Evolutionary conservation across 2,113 vertebrate species (phyloP), one percentile per base, ranked within the genome.

Genomic region (Megaceryle maxima): DNA sequence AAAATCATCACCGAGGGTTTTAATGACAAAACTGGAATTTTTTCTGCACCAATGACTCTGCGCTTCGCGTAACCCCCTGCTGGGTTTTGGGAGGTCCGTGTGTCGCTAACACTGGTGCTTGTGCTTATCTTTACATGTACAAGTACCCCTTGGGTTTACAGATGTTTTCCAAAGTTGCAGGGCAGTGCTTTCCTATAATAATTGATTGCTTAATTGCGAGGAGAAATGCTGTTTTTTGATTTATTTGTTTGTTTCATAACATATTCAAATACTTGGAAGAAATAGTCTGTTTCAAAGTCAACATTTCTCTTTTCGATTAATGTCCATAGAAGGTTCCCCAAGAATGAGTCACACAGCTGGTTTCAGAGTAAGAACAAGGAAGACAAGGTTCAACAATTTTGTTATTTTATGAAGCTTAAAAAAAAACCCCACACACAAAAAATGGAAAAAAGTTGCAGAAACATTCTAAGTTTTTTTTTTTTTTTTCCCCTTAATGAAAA

Each of bases 301-400:
- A 46, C 44, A 43, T 91, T 92, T 84, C 77, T 87, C 84, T 43
- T 76, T 91, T 94, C 64, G 67, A 3, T 86, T 95, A 83, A 88
- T 83, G 43, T 25, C 46, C 55, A 7, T 68, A 95, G 79, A 80
- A 95, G 88, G 88, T 95, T 97, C 88, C 68, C 26, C 70, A 93
- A 74, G 75, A 83, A 64, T 96, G 96, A 96, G 92, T 96, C 96
- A 96, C 29, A 31, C 63, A 83, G 72, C 75, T 94, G 79, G 62
- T 74, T 97, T 91, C 53, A 46, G 64, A 83, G 75, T 76, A 94
- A 96, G 82, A 92, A 18, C 51, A 74, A 81, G 73, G 63, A 94
- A 80, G 84, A 90, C 82, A 93, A 91, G 77, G 82, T 93, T 94
- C 68, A 95, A 63, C 43, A 74, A 29, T 94, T 67, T 44, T 62